phyloP scores from a whole-genome alignment of 1,140 invertebrate species.

The Hylaeus volcanicus region DNA sequence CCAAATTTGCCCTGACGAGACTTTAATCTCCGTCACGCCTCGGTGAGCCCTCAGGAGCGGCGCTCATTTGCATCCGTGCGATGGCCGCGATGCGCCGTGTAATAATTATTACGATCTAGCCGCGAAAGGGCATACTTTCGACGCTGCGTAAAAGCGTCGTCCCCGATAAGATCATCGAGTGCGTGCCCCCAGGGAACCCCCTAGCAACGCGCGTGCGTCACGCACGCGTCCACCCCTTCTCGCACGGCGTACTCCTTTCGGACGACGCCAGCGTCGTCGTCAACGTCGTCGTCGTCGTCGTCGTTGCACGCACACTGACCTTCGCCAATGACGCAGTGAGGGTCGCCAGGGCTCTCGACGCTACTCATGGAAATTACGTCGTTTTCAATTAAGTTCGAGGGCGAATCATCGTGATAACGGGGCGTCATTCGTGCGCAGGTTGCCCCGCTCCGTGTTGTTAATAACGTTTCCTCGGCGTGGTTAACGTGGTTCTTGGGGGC shows the following conservation, averaged over 20 bases:
- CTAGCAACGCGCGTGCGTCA: constrained; percentile 36
- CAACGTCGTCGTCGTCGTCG: constrained; percentile 23
- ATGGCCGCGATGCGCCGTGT: constrained; percentile 24
- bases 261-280: constrained; percentile 11
- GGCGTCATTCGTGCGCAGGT: constrained; percentile 51
- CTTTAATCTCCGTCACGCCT: not conserved
- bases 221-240: constrained; percentile 32
- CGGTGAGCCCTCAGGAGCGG: not conserved
- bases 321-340: constrained; percentile 56
- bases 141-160: constrained; percentile 59
- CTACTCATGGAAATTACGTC: constrained; percentile 75
- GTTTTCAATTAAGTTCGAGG: constrained; percentile 74
- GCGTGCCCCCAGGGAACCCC: constrained; percentile 52
- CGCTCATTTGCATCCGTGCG: constrained; percentile 37
- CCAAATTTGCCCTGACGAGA: too few relatives aligned
- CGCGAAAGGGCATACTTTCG: constrained; percentile 60
- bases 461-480: not conserved
- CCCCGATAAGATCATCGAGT: constrained; percentile 69
- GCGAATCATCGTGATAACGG: constrained; percentile 74
- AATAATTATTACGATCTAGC: constrained; percentile 58
- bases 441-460: not conserved
- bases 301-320: constrained; percentile 73
- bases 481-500: not conserved
- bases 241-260: constrained; percentile 7
- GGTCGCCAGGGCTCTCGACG: not conserved